Percentiles rank a stretch among this genome's conserved stretches.
Evolutionary conservation across 2,888 invertebrate species (phyloP).

Genomic region (Capitulum mitella): DNA sequence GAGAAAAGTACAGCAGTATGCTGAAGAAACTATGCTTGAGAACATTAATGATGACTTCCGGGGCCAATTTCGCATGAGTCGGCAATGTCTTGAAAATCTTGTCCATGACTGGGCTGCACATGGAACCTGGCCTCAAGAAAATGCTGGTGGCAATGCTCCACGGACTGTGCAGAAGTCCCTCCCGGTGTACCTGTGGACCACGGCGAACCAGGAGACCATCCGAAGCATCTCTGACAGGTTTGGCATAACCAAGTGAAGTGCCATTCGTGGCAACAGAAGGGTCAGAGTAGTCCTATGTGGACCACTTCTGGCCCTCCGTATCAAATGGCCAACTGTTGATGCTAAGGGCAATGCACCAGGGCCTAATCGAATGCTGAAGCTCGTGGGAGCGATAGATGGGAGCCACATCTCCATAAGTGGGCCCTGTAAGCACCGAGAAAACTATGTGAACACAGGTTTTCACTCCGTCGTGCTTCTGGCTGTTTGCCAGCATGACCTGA

Average conservation of each 20-base stretch:
- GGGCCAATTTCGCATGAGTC: background rate
- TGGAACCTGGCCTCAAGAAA: too few species aligned
- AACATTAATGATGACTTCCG: constrained; percentile 2
- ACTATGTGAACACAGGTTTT: background rate
- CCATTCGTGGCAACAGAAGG: background rate
- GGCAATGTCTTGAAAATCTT: too few species aligned
- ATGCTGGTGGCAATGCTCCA: too few species aligned
- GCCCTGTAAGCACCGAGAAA: background rate
- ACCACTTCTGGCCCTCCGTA: background rate
- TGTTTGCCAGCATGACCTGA: background rate
- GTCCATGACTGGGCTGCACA: too few species aligned
- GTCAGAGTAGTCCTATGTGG: background rate
- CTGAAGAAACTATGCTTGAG: too few species aligned
- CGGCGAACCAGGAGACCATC: too few species aligned
- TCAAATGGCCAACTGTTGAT: too few species aligned
- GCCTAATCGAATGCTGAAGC: background rate
- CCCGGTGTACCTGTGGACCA: too few species aligned
- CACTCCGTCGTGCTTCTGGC: background rate
- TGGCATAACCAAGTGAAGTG: background rate
- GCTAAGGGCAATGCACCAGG: background rate
- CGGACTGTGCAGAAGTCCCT: too few species aligned
- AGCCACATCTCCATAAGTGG: background rate
- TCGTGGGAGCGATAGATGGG: too few species aligned
- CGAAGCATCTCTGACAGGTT: too few species aligned
- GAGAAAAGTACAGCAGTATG: too few species aligned